These are phyloP conservation scores for Corbicula japonica DNA, from an alignment of 2,888 invertebrate species.

Conservation along the genomic window DNA sequence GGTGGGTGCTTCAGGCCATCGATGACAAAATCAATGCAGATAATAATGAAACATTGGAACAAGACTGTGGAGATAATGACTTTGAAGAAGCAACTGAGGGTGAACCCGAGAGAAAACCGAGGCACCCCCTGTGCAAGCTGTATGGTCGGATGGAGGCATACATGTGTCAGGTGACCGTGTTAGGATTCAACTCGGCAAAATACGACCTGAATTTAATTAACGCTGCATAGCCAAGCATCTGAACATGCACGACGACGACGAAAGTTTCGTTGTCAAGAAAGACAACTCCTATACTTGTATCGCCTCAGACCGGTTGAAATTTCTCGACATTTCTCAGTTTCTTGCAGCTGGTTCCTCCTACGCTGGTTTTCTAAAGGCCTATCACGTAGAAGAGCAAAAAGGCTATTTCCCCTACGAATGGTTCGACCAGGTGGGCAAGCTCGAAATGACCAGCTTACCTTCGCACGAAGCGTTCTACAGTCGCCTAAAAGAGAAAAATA, in stretches of 20 bases:
- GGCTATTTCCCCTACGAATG: slow-evolving; percentile 57
- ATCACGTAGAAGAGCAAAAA: slow-evolving; percentile 46
- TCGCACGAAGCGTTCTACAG: slow-evolving; percentile 39
- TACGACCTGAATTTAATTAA: too few relatives aligned
- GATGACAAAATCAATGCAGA: slow-evolving; percentile 34
- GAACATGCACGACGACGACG: slow-evolving; percentile 21
- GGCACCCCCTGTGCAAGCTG: slow-evolving; percentile 23
- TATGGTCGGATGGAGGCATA: slow-evolving; percentile 28
- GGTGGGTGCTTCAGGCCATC: too few relatives aligned
- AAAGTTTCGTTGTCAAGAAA: slow-evolving; percentile 30
- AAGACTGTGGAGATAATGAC: not conserved
- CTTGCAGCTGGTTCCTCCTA: slow-evolving; percentile 54
- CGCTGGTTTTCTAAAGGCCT: slow-evolving; percentile 57
- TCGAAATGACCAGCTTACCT: slow-evolving; percentile 38
- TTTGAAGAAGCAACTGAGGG: not conserved
- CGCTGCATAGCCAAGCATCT: too few relatives aligned
- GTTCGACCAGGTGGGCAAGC: slow-evolving; percentile 33
- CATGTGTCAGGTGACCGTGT: too few relatives aligned
- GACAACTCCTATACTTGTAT: slow-evolving; percentile 43
- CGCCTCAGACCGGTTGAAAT: slow-evolving; percentile 35
- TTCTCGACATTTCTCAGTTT: slow-evolving; percentile 51
- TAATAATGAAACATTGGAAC: too few relatives aligned
- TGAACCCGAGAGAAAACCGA: not conserved
- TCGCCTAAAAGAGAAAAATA: slow-evolving; percentile 14
- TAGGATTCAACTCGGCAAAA: too few relatives aligned